Conservation (phyloP, 2,113 vertebrate species). For the Girardinichthys multiradiatus region DNA sequence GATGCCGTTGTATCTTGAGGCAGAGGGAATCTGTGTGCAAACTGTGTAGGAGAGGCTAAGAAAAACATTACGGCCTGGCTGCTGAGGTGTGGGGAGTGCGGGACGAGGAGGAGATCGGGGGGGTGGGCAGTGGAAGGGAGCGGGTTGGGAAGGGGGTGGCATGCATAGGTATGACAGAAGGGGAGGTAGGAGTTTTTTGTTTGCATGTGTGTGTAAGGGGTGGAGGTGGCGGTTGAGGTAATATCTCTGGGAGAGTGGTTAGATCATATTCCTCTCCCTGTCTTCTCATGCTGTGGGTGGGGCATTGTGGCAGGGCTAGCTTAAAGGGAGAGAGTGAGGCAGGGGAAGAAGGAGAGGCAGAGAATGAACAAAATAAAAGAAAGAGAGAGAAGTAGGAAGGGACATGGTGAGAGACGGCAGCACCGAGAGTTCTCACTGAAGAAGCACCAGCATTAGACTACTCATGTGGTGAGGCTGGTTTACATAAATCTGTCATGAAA, state of each 20-base stretch:
- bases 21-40: constrained; percentile 79
- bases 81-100: constrained; percentile 73
- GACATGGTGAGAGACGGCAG: constrained; percentile 36
- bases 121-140: constrained; percentile 49
- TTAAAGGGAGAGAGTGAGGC: constrained; percentile 51
- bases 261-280: constrained; percentile 81
- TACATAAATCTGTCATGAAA: constrained; percentile 20
- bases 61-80: constrained; percentile 79
- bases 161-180: constrained; percentile 63
- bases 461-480: constrained; percentile 61
- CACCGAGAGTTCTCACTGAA: constrained; percentile 47
- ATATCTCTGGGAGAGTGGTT: constrained; percentile 73
- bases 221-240: constrained; percentile 67
- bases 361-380: constrained; percentile 24
- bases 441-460: constrained; percentile 36
- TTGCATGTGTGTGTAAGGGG: constrained; percentile 50
- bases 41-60: constrained; percentile 87
- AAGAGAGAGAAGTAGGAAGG: constrained; percentile 29
- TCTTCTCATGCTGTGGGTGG: constrained; percentile 82
- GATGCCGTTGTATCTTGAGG: constrained; percentile 74
- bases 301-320: constrained; percentile 65
- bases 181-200: constrained; percentile 64
- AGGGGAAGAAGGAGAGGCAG: constrained; percentile 49
- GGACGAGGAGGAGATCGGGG: constrained; percentile 62
- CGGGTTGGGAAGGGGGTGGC: constrained; percentile 31